Base-by-base conservation (phyloP, 2,113 vertebrate species). In the Triplophysa rosa region DNA sequence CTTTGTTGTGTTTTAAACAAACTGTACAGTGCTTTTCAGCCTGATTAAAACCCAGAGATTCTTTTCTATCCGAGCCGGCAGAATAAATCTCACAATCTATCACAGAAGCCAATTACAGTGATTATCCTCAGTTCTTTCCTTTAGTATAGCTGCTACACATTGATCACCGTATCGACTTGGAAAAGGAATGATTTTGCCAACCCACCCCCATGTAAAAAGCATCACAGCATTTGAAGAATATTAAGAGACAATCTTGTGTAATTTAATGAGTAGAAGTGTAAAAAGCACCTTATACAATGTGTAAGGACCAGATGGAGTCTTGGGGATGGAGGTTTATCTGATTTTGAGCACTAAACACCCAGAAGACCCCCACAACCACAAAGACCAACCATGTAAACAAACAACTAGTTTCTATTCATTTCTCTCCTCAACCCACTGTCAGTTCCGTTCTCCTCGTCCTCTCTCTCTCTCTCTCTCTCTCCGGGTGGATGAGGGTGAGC, bases 151-250 rank as follows among this genome's bases (percentile, higher is more conserved):
- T 8, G 70, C 79, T 76, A 59, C 64, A 40, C 84, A 83, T 84
- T 79, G 88, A 89, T 82, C 67, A 79, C 84, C 47, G 82, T 85
- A 81, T 69, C 81, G 84, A 87, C 80, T 49, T 80, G 70, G 78
- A 52, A 64, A 64, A 80, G 75, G 45, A 81, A 83, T 82, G 80
- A 73, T 77, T 52, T 79, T 54, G 77, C 78, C 78, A 47, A 16
- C 16, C 61, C 29, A 54, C 63, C 62, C 16, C 29, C 69, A 86
- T 67, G 19, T 58, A 17, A 19, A 54, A 19, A 19, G 69, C 29
- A 29, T 58, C 29, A 37, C 6, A 40, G 52, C n/a, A 58, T 72
- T 40, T 71, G 29, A 65, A 74, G 11, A 26, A 45, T 47, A 54
- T 78, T 13, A 33, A 64, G 29, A 78, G 24, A 52, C 14, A 40